Percentiles rank a stretch among this genome's conserved stretches.
phyloP scores from a whole-genome alignment of 2,888 invertebrate genomes.

The Rotaria macrura region DNA sequence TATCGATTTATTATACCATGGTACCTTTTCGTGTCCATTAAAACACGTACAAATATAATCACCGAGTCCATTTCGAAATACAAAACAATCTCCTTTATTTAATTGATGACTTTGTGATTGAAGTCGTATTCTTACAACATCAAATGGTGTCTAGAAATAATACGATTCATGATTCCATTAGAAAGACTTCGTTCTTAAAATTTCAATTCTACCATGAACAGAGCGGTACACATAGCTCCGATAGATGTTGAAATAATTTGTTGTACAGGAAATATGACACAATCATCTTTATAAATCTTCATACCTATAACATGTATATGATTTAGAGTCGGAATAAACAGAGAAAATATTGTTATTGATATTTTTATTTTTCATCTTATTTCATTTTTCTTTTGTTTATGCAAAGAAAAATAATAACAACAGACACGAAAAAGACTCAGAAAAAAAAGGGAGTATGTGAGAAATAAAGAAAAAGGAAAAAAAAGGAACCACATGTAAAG shows the following conservation, averaged over 20 bases:
- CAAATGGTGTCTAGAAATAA: constrained; percentile 81
- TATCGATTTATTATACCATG: constrained; percentile 31
- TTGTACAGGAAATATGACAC: neutral
- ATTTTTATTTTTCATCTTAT: neutral
- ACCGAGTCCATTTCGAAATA: constrained; percentile 96
- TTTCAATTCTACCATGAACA: neutral
- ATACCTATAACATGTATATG: neutral
- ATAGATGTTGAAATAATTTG: neutral
- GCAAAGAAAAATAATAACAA: neutral
- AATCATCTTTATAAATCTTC: neutral
- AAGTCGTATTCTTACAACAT: constrained; percentile 94
- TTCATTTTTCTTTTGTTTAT: no score
- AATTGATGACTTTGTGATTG: constrained; percentile 81
- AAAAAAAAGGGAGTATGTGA: no score
- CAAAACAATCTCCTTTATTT: constrained; percentile 53
- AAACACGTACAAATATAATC: constrained; percentile 84
- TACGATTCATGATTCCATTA: no score
- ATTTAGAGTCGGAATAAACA: neutral
- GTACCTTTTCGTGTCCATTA: constrained; percentile 38
- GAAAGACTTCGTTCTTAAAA: no score
- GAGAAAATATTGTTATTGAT: neutral
- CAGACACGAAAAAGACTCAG: neutral
- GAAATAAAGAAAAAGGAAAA: neutral
- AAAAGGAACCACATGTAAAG: neutral
- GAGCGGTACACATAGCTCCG: neutral